phyloP scores from a whole-genome alignment of 2,113 vertebrate species.

The Lophius piscatorius region DNA sequence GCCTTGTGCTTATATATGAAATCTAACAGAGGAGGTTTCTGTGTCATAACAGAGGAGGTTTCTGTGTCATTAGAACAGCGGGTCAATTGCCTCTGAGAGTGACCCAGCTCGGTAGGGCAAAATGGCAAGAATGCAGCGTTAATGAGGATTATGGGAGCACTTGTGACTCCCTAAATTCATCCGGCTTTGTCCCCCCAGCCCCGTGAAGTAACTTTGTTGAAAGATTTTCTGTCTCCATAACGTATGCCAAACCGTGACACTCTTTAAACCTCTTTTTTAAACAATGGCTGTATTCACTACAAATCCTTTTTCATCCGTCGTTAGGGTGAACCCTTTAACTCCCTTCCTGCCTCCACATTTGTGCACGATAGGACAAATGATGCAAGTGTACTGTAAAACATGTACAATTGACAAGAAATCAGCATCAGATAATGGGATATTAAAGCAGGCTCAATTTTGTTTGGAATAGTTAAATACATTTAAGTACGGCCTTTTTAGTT shows the following conservation, averaged over 20 bases:
- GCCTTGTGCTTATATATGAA: too few relatives aligned
- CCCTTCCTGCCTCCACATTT: neutral
- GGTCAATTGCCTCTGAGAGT: conserved; percentile 49
- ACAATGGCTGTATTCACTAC: conserved; percentile 70
- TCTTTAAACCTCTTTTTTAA: conserved; percentile 61
- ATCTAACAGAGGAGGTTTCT: too few relatives aligned
- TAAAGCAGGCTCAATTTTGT: too few relatives aligned
- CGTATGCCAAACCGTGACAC: conserved; percentile 44
- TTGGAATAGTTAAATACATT: too few relatives aligned
- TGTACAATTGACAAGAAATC: neutral
- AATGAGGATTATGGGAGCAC: conserved; percentile 75
- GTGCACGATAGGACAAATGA: neutral
- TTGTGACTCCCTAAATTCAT: conserved; percentile 81
- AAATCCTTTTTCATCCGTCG: conserved; percentile 54
- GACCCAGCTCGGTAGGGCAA: conserved; percentile 11
- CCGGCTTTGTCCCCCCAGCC: conserved; percentile 68
- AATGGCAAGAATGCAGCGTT: conserved; percentile 72
- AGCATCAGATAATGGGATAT: neutral
- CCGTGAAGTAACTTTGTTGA: conserved; percentile 58
- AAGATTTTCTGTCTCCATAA: conserved; percentile 51
- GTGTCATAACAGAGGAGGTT: too few relatives aligned
- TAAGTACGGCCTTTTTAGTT: too few relatives aligned
- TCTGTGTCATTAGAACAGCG: conserved; percentile 60
- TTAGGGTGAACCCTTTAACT: conserved; percentile 29
- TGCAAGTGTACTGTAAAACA: neutral